phyloP scores from a whole-genome alignment of 53 echinoderm and acorn worm species.

The Hippasteria phrygiana region DNA sequence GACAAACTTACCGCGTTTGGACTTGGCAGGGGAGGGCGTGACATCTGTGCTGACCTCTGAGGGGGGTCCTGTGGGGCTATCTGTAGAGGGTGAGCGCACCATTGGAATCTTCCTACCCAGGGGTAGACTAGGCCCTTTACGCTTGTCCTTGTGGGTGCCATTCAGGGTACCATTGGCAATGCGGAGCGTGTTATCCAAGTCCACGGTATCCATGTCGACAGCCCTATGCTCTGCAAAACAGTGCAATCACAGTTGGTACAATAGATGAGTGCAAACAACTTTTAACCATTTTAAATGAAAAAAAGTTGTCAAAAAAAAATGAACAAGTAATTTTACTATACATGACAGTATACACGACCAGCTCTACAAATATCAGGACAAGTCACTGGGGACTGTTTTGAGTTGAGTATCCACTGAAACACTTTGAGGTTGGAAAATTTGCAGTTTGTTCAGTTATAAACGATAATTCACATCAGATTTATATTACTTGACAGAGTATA shows the following conservation, averaged over 20 bases:
- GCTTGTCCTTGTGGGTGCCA: slow-evolving; percentile 80
- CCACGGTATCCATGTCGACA: slow-evolving; percentile 77
- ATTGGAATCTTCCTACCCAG: slow-evolving; percentile 90
- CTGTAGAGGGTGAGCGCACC: slow-evolving; percentile 75
- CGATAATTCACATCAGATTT: too few relatives aligned
- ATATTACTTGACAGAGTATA: too few relatives aligned
- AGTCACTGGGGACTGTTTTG: too few relatives aligned
- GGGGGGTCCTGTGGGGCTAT: slow-evolving; percentile 69
- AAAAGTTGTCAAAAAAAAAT: too few relatives aligned
- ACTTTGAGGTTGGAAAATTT: neutral
- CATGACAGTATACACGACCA: too few relatives aligned
- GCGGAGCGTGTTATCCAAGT: slow-evolving; percentile 64
- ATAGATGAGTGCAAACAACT: too few relatives aligned
- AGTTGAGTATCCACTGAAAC: neutral
- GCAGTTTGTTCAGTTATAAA: neutral
- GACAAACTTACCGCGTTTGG: slow-evolving; percentile 87
- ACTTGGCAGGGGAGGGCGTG: slow-evolving; percentile 78
- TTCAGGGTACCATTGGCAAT: slow-evolving; percentile 70
- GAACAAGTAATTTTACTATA: too few relatives aligned
- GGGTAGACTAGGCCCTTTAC: slow-evolving; percentile 80
- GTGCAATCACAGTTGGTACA: neutral
- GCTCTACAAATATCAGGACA: too few relatives aligned
- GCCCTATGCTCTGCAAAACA: slow-evolving; percentile 80
- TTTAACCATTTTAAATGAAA: too few relatives aligned
- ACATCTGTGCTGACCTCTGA: slow-evolving; percentile 76